Evolutionary conservation across 2,113 vertebrate species (phyloP).

Genomic region (Copsychus sechellarum): DNA sequence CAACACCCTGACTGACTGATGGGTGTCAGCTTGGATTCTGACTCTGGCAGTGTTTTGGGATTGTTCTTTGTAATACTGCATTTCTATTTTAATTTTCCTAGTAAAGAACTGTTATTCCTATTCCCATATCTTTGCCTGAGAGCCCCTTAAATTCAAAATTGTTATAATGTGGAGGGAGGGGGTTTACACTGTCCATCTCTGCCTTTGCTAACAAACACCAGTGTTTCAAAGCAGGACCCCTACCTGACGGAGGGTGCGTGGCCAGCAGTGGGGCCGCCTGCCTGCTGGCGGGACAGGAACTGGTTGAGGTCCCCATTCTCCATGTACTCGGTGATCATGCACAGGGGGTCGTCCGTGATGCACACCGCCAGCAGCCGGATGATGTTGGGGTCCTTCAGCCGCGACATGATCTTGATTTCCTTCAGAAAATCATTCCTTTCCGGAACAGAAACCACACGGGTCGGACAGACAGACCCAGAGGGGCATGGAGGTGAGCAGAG

Average conservation of each 20-base stretch:
- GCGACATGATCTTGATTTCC: conserved; percentile 98
- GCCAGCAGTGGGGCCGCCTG: conserved; percentile 57
- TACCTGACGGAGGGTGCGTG: conserved; percentile 80
- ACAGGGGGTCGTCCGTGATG: conserved; percentile 88
- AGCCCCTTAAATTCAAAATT: too few species aligned
- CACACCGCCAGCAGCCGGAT: conserved; percentile 93
- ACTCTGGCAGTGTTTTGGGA: too few species aligned
- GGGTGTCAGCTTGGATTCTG: too few species aligned
- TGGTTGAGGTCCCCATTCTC: conserved; percentile 98
- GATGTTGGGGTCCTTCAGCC: conserved; percentile 94
- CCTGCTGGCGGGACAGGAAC: conserved; percentile 89
- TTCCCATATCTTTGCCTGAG: too few species aligned
- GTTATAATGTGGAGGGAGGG: too few species aligned
- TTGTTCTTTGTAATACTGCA: too few species aligned
- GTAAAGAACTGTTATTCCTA: too few species aligned
- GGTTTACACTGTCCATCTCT: too few species aligned
- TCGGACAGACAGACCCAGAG: neutral
- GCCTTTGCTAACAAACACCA: too few species aligned
- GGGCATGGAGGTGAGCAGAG: neutral
- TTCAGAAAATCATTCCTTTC: conserved; percentile 97
- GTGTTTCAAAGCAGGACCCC: too few species aligned
- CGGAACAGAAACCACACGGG: conserved; percentile 40
- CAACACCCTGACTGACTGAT: too few species aligned
- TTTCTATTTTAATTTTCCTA: too few species aligned
- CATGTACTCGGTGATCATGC: conserved; percentile 99